Base-by-base conservation (phyloP, 1,140 invertebrate genomes). In the Orchesella cincta region DNA sequence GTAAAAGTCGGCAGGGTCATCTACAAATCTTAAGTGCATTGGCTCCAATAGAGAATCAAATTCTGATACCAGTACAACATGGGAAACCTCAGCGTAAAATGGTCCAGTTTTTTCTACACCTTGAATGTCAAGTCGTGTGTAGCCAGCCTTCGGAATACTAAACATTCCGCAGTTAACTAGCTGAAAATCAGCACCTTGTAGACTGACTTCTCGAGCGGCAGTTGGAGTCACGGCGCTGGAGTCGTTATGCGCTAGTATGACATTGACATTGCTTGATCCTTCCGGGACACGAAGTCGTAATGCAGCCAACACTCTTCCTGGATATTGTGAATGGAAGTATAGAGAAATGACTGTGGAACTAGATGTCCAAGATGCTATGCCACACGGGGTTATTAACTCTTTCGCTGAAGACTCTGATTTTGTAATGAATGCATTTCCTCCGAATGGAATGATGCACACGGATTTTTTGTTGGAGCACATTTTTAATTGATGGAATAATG, bases 81-180 rank as follows among this genome's bases (percentile, higher is more conserved):
- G 26, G 31, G 74, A 39, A 0, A 81, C 76, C 29, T 79, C 73
- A 2, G 67, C 80, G 51, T 76, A 81, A 29, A 52, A 78, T 28
- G 52, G 3, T 26, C 74, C 76, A 26, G 46, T 73, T 71, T 28
- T 62, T 26, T 20, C 1, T 20, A 79, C 23, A 31, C 80, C 80
- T 57, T 76, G 46, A 20, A 81, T 39, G 23, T 81, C 76, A 20
- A 81, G 52, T 31, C 67, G 26, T 0, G 78, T 76, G 34, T 81
- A 81, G 5, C 78, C 78, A 1, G 1, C 23, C 20, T n/a, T 64
- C 8, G 39, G 36, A 20, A 78, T 33, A 28, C 70, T 20, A 64
- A 79, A 79, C 33, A 36, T 31, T 18, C 80, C 80, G 20, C 77
- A 31, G 5, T 28, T 51, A 20, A 74, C 54, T 16, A 70, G 67